Conservation (phyloP, 2,797 vertebrate genomes). For the Telmatherina bonti region DNA sequence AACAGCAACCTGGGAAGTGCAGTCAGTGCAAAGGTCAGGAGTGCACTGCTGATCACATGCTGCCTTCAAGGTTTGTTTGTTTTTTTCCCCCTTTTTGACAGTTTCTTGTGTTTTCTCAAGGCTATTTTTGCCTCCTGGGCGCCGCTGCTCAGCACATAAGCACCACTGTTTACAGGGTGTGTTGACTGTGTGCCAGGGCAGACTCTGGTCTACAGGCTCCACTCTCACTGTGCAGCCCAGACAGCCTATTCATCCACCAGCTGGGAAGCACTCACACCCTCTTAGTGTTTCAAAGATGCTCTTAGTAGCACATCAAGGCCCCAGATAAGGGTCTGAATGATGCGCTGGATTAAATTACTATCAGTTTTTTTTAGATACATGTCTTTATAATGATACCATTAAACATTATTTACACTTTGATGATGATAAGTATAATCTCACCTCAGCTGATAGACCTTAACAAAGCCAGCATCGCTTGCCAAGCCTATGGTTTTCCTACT, state of each 20-base stretch:
- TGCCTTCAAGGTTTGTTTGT: slow-evolving; percentile 45
- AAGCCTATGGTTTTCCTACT: not conserved
- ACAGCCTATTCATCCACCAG: slow-evolving; percentile 73
- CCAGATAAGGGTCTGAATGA: slow-evolving; percentile 22
- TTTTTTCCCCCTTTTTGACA: slow-evolving; percentile 49
- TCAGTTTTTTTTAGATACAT: slow-evolving; percentile 3
- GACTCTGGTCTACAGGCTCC: slow-evolving; percentile 51
- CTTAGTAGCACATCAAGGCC: slow-evolving; percentile 53
- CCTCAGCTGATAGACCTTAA: slow-evolving; percentile 15
- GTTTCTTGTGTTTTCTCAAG: slow-evolving; percentile 58
- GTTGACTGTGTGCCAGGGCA: slow-evolving; percentile 72
- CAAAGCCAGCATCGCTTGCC: slow-evolving; percentile 20
- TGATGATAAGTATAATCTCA: not conserved
- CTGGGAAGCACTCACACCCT: slow-evolving; percentile 70
- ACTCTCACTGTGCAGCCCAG: slow-evolving; percentile 65
- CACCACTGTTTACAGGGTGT: slow-evolving; percentile 73
- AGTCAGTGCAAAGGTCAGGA: slow-evolving; percentile 61
- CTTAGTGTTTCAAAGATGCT: slow-evolving; percentile 71
- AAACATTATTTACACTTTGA: slow-evolving; percentile 10
- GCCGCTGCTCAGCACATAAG: slow-evolving; percentile 69
- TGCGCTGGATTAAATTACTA: slow-evolving; percentile 50
- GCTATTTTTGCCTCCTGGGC: slow-evolving; percentile 74
- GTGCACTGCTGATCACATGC: slow-evolving; percentile 56
- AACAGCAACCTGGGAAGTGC: slow-evolving; percentile 29
- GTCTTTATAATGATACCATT: slow-evolving; percentile 8